Evolutionary conservation across 2,797 vertebrate species (phyloP), one percentile per base, ranked within the genome.

Genomic region (Oreortyx pictus): DNA sequence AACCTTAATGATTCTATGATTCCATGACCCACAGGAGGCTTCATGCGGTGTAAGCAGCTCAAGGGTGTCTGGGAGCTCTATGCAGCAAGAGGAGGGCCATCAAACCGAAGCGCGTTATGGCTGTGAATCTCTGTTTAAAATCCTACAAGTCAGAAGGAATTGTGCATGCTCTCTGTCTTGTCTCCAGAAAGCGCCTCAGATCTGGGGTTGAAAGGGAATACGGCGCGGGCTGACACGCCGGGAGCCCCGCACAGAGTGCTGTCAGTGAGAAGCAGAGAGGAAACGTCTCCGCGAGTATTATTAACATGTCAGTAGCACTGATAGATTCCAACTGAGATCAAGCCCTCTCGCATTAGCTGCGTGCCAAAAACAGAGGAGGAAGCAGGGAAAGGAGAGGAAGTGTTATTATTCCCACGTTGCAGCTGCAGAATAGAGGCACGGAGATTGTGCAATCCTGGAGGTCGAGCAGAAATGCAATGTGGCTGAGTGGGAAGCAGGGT

Each of bases 241-340:
- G 86, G 90, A 95, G 82, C 93, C 89, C 90, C 0, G 62, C 9
- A 8, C 84, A 74, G 90, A 86, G 87, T 52, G 81, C 75, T 96
- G 89, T 96, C 90, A 81, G 90, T 93, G 89, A 74, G 76, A 90
- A 88, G 79, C 62, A 86, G 93, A 94, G 85, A 95, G 95, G 95
- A 96, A 96, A 95, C 93, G 14, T 89, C 95, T 94, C 87, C 92
- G 82, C 94, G 93, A 89, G 95, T 95, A 94, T 95, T 94, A 96
- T 95, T 96, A 96, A 95, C 93, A 95, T 96, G 94, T 94, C 94
- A 96, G 89, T 95, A 96, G 94, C 94, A 95, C 93, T 94, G 95
- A 96, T 94, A 96, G 94, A 93, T 94, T 96, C 94, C 95, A 96
- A 93, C 92, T 90, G 93, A 94, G 95, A 96, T 95, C 96, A 94